Evolutionary conservation across 35 echinoderm and acorn worm genomes (phyloP), one percentile per base, ranked within the genome.

Genomic region (Heliocidaris erythrogramma): DNA sequence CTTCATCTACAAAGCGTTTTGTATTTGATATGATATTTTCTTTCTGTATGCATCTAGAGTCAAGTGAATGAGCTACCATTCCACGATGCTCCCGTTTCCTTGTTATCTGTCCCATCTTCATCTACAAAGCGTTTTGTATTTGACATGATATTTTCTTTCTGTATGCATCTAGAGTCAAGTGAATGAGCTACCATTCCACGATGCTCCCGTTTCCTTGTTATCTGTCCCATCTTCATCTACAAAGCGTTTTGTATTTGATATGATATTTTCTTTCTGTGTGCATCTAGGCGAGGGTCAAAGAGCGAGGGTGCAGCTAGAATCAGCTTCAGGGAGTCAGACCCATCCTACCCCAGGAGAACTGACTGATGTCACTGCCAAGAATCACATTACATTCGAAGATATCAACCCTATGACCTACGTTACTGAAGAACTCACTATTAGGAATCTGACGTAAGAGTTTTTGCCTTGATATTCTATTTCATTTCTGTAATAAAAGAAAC

Each of bases 331-430:
- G 48, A 97, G 97, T 24, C 95, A 99, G 92, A 97, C 86, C 18
- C 90, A 94, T 59, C 96, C 98, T 1, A 59, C 95, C 30, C 95
- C 96, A 89, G 98, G 97, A 47, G 97, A 99, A 65, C 47, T 99
- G 90, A 88, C 87, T 53, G 98, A 99, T 47, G 90, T 85, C 35
- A 94, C 97, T 48, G 98, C 98, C 32, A 90, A 97, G 56, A 96
- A 99, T 90, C 96, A 97, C 21, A 84, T 97, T 31, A 95, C 92
- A 29, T 99, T 99, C 94, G 95, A 97, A 31, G 93, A 97, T 47
- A 94, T 99, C 47, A 99, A 99, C 71, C 98, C 98, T 10, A 95
- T 99, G 94, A 99, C 98, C 4, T 97, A 95, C 86, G 92, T 94
- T 13, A 96, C 96, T 31, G 96, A 97, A 84, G 93, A 97, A 69